phyloP scores from a whole-genome alignment of 2,797 vertebrate species.

The Caiman crocodilus region DNA sequence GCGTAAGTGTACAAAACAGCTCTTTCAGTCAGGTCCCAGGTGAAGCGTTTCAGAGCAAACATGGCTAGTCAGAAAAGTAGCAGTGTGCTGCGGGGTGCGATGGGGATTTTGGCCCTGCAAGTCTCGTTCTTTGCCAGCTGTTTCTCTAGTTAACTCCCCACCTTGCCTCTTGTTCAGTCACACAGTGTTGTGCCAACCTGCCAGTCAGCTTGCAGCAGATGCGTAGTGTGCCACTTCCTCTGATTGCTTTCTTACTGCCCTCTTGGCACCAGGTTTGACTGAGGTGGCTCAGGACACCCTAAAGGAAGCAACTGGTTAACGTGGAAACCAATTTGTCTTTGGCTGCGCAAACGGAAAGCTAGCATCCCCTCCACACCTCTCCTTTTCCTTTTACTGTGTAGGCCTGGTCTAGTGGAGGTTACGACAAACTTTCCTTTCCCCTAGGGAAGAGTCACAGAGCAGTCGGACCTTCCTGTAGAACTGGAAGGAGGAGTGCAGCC shows the following conservation, averaged over 20 bases:
- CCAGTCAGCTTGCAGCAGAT: fast-evolving
- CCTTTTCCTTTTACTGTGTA: background rate
- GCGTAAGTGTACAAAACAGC: slow-evolving; percentile 72
- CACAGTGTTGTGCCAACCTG: fast-evolving
- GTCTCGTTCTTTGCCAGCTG: fast-evolving
- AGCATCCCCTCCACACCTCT: fast-evolving
- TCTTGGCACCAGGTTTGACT: fast-evolving
- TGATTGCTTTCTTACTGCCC: fast-evolving
- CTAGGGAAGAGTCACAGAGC: background rate
- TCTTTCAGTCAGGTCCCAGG: background rate
- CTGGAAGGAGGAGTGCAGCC: background rate
- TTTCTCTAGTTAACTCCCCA: background rate
- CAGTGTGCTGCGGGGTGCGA: fast-evolving
- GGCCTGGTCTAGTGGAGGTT: background rate
- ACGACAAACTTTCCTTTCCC: background rate
- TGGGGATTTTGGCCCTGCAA: fast-evolving
- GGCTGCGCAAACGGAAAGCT: background rate
- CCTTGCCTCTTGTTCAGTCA: background rate
- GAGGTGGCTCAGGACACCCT: fast-evolving
- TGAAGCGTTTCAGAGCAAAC: fast-evolving
- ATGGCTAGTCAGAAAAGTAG: fast-evolving
- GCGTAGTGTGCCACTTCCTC: background rate
- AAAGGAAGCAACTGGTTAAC: background rate
- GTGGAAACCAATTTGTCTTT: fast-evolving
- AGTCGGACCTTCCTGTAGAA: background rate